Evolutionary conservation across 2,113 vertebrate species (phyloP).

Genomic region (Willisornis vidua): DNA sequence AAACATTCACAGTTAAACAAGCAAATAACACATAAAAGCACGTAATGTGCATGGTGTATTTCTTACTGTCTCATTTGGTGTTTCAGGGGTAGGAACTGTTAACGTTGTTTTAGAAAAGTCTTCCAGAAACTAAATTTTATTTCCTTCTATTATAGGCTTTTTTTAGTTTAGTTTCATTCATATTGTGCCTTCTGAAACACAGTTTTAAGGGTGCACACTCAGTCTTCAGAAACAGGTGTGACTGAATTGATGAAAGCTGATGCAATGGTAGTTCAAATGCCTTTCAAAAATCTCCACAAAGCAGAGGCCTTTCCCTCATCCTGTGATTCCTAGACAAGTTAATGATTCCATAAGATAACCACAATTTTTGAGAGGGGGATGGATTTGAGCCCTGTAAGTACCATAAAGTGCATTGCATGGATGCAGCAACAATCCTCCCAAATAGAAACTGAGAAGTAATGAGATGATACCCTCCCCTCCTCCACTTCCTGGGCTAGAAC

Average conservation of each 20-base stretch:
- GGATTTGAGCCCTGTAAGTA: background rate
- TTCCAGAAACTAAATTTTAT: background rate
- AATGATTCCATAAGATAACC: background rate
- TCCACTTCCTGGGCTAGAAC: background rate
- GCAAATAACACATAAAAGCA: background rate
- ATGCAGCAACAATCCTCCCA: accelerated
- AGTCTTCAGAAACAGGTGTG: background rate
- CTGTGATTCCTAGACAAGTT: background rate
- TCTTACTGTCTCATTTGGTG: background rate
- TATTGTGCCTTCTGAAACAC: background rate
- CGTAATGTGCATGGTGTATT: background rate
- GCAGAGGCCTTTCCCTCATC: background rate
- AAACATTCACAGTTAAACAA: background rate
- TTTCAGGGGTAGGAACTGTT: background rate
- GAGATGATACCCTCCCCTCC: background rate
- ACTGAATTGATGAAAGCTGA: background rate
- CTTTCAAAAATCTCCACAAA: background rate
- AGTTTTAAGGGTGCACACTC: background rate
- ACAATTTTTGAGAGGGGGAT: background rate
- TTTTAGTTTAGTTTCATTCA: background rate
- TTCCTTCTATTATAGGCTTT: background rate
- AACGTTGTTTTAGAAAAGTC: background rate
- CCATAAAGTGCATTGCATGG: background rate
- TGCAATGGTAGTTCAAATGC: background rate
- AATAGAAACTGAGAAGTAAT: background rate